These are phyloP conservation scores for Grallaria varia DNA, from an alignment of 2,113 vertebrate species.

Conservation along the genomic window DNA sequence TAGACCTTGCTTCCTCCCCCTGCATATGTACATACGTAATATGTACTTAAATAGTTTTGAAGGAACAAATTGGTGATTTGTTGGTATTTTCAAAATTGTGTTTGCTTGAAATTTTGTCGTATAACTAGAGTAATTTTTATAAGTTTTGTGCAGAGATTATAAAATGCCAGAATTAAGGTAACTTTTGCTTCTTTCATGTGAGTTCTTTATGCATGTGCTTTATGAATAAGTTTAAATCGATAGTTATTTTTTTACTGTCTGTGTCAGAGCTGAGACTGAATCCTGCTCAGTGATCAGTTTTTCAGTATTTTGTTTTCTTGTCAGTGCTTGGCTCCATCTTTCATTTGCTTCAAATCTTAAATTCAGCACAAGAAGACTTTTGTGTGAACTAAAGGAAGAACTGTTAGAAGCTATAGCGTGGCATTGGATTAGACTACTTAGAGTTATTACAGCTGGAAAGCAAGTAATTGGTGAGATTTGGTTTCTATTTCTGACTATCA, in stretches of 20 bases:
- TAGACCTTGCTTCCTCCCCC: not conserved
- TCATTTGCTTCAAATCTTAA: constrained; percentile 1
- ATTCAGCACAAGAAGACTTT: not conserved
- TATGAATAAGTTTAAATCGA: not conserved
- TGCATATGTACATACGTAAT: not conserved
- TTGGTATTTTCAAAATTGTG: not conserved
- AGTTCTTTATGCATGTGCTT: not conserved
- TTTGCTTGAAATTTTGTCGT: not conserved
- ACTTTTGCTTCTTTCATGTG: not conserved
- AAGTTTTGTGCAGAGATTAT: not conserved
- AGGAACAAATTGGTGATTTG: not conserved
- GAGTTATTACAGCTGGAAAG: constrained; percentile 29
- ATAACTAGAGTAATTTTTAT: not conserved
- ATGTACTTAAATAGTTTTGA: not conserved
- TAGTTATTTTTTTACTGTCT: not conserved
- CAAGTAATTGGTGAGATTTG: not conserved
- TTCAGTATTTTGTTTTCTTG: not conserved
- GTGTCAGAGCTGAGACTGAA: not conserved
- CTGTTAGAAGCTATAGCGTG: not conserved
- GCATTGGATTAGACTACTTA: not conserved
- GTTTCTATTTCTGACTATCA: not conserved
- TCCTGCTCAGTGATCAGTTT: not conserved
- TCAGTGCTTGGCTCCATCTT: not conserved
- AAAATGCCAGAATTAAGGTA: not conserved
- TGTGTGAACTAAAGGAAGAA: not conserved